A percentile compares a stretch with the other conserved stretches of the same genome.
Evolutionary conservation across 2,797 vertebrate species (phyloP).

Genomic region (Chelidonichthys spinosus): DNA sequence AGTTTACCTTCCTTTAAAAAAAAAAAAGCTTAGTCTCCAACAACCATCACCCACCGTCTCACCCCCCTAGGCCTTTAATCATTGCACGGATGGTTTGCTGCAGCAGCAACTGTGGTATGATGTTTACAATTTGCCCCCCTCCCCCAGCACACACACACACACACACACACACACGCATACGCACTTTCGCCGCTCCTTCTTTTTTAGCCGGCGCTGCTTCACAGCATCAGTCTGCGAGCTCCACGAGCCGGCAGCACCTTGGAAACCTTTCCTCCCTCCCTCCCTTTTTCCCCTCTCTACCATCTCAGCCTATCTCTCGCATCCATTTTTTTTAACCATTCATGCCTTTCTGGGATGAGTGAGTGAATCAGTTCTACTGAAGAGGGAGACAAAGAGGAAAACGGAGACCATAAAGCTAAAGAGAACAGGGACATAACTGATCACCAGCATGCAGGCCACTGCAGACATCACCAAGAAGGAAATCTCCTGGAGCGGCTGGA

Average conservation of each 20-base stretch:
- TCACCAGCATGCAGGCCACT: slow-evolving; percentile 93
- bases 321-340: slow-evolving; percentile 75
- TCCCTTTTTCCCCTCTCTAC: slow-evolving; percentile 65
- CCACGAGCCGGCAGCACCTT: slow-evolving; percentile 81
- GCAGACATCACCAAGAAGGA: slow-evolving; percentile 95
- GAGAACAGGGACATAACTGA: slow-evolving; percentile 67
- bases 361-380: slow-evolving; percentile 77
- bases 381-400: slow-evolving; percentile 76
- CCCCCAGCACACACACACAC: slow-evolving; percentile 35
- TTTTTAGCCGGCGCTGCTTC: slow-evolving; percentile 70
- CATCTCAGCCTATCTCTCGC: slow-evolving; percentile 67
- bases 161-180: slow-evolving; percentile 46
- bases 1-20: slow-evolving; percentile 67
- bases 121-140: slow-evolving; percentile 84
- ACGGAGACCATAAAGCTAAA: slow-evolving; percentile 61
- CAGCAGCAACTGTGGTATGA: slow-evolving; percentile 87
- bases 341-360: slow-evolving; percentile 87
- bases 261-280: slow-evolving; percentile 76
- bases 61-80: slow-evolving; percentile 72
- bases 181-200: slow-evolving; percentile 59
- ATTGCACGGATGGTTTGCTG: slow-evolving; percentile 90
- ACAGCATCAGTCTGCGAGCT: slow-evolving; percentile 88
- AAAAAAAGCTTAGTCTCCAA: slow-evolving; percentile 67
- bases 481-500: slow-evolving; percentile 96
- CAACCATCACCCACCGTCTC: slow-evolving; percentile 65